Evolutionary conservation across 1,140 invertebrate species (phyloP).

Genomic region (Cydia splendana): DNA sequence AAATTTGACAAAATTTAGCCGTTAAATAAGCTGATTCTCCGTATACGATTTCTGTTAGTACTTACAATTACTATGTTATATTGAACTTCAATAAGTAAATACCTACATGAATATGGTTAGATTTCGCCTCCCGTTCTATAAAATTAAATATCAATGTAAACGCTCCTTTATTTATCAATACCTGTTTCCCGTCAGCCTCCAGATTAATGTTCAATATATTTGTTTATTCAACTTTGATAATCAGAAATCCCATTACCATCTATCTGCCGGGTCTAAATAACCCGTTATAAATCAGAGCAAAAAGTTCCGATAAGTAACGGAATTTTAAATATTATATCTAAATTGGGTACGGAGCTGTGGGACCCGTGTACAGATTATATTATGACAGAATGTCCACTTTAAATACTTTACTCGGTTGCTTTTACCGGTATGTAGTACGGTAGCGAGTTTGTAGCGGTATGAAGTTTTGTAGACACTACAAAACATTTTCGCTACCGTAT

Average conservation of each 20-base stretch:
- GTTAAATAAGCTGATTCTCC: no score
- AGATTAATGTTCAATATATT: not conserved
- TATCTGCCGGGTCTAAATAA: conserved; percentile 11
- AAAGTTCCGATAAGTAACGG: not conserved
- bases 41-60: no score
- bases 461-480: no score
- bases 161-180: not conserved
- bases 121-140: no score
- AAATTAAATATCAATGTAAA: not conserved
- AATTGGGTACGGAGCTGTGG: conserved; percentile 8
- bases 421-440: no score
- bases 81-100: no score
- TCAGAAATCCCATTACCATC: not conserved
- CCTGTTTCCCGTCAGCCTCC: not conserved
- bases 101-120: no score
- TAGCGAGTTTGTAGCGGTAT: no score
- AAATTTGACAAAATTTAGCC: no score
- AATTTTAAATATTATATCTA: conserved; percentile 4
- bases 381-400: not conserved
- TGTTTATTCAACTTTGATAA: conserved; percentile 13
- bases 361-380: not conserved
- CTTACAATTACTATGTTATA: no score
- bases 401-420: no score
- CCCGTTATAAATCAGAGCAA: conserved; percentile 12
- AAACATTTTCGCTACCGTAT: no score